phyloP scores from a whole-genome alignment of 2,797 vertebrate species.

The Enteromius mattozi region DNA sequence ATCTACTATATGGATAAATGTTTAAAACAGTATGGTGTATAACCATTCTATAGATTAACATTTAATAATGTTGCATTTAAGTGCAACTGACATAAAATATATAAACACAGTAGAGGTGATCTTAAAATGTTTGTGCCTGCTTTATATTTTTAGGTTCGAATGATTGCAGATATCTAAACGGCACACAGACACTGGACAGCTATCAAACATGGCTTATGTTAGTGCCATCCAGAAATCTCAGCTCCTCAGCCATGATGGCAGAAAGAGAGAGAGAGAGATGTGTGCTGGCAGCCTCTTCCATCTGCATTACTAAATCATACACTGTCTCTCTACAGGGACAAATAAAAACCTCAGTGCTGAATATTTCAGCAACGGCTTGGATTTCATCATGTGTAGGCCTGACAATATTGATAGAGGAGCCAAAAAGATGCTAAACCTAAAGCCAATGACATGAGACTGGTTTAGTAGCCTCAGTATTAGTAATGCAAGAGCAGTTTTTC shows the following conservation, averaged over 20 bases:
- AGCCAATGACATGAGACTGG: conserved; percentile 66
- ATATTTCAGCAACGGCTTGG: conserved; percentile 81
- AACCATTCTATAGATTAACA: neutral
- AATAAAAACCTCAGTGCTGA: conserved; percentile 75
- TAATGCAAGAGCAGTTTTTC: conserved; percentile 48
- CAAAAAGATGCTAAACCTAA: conserved; percentile 58
- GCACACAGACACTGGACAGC: conserved; percentile 56
- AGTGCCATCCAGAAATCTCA: conserved; percentile 63
- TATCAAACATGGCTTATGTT: conserved; percentile 65
- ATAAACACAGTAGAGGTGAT: neutral
- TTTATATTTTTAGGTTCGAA: conserved; percentile 45
- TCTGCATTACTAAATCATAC: conserved; percentile 84
- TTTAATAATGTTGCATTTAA: conserved; percentile 15
- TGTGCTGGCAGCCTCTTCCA: conserved; percentile 79
- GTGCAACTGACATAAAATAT: neutral
- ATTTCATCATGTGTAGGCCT: conserved; percentile 70
- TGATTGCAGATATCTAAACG: conserved; percentile 53
- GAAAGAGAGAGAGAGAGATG: conserved; percentile 76
- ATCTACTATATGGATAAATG: conserved; percentile 1
- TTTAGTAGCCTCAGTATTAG: conserved; percentile 29
- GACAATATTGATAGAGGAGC: conserved; percentile 54
- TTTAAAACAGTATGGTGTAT: neutral
- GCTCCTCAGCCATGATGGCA: conserved; percentile 63
- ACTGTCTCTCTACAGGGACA: conserved; percentile 74
- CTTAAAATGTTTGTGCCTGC: conserved; percentile 20